A percentile compares a stretch with the other conserved stretches of the same genome.
Conservation (phyloP, 1,140 invertebrate species). For the Drosophila repletoides region DNA sequence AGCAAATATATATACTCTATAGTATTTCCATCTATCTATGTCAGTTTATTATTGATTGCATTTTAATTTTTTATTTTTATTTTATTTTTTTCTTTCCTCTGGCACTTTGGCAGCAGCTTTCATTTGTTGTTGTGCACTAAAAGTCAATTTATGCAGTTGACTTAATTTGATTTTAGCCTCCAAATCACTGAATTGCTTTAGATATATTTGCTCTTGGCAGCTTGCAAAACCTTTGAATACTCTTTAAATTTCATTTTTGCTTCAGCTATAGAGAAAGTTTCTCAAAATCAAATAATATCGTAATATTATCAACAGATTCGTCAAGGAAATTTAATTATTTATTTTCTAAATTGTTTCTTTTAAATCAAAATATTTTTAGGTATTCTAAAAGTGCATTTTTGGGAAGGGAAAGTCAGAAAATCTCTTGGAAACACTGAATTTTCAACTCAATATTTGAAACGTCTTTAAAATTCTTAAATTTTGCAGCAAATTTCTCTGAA, state of each 20-base stretch:
- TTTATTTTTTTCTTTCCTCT: background rate
- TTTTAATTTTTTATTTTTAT: background rate
- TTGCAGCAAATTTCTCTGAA: too few relatives aligned
- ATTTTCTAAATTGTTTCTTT: too few relatives aligned
- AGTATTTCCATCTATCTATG: background rate
- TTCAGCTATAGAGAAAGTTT: too few relatives aligned
- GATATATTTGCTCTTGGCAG: background rate
- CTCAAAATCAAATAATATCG: too few relatives aligned
- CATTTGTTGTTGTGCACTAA: conserved; percentile 48
- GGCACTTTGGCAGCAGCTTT: background rate
- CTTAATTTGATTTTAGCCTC: conserved; percentile 68
- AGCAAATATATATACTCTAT: conserved; percentile 13
- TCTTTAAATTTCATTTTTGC: conserved; percentile 1
- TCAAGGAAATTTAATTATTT: too few relatives aligned
- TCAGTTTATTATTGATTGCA: conserved; percentile 12
- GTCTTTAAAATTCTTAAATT: too few relatives aligned
- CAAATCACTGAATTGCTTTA: conserved; percentile 51
- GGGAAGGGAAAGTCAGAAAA: too few relatives aligned
- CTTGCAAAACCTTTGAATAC: background rate
- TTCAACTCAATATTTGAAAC: too few relatives aligned
- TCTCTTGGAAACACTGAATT: too few relatives aligned
- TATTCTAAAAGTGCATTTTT: too few relatives aligned
- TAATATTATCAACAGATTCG: too few relatives aligned
- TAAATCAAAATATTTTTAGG: too few relatives aligned
- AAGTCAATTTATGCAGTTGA: conserved; percentile 77